A percentile compares a stretch with the other conserved stretches of the same genome.
These are phyloP conservation scores for Sorex fumeus DNA, from an alignment of 2,113 vertebrate species.

Conservation along the genomic window DNA sequence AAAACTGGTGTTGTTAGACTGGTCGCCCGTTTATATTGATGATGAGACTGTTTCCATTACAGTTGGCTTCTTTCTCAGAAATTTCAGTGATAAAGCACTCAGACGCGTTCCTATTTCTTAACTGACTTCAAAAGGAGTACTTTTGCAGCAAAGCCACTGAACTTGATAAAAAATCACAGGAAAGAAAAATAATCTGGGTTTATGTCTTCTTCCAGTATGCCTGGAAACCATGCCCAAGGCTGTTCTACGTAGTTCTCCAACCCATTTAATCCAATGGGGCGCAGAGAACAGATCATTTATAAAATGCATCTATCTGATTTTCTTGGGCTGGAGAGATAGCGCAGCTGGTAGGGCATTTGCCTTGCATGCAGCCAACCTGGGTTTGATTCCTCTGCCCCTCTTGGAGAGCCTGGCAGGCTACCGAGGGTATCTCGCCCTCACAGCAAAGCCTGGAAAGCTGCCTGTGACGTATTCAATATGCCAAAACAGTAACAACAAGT, in stretches of 20 bases:
- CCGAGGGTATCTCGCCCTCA: too few species aligned
- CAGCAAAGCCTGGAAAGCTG: too few species aligned
- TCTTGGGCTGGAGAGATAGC: too few species aligned
- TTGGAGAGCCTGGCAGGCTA: too few species aligned
- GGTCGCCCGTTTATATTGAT: not conserved
- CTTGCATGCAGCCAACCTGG: too few species aligned
- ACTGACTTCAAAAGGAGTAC: not conserved
- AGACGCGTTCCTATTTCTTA: not conserved
- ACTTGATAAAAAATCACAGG: not conserved
- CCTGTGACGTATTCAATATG: too few species aligned
- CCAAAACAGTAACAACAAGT: too few species aligned
- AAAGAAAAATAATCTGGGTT: not conserved
- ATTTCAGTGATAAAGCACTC: not conserved
- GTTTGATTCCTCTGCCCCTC: too few species aligned
- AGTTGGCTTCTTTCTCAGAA: not conserved
- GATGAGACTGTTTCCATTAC: not conserved
- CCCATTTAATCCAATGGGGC: not conserved
- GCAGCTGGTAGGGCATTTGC: too few species aligned
- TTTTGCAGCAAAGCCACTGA: not conserved
- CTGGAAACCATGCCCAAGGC: not conserved
- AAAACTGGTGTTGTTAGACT: accelerated
- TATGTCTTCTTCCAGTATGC: not conserved
- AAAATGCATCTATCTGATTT: not conserved
- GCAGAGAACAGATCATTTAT: not conserved
- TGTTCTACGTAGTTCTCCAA: not conserved